Conservation (phyloP, 2,888 invertebrate species). For the Pseudococcus jackbeardsleyi region DNA sequence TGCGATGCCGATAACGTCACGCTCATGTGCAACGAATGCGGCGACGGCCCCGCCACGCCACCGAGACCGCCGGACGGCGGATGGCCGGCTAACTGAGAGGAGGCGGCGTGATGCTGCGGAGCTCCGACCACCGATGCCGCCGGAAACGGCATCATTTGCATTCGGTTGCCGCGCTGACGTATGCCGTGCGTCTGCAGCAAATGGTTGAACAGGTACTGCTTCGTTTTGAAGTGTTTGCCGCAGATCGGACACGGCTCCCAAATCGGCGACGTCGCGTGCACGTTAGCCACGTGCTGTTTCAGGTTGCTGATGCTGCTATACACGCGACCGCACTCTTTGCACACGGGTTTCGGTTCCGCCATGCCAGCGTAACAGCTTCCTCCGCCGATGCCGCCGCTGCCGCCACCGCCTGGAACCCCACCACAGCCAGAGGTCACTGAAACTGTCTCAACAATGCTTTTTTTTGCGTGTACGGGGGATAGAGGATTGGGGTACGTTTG, state of each 20-base stretch:
- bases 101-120: conserved; percentile 66
- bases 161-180: conserved; percentile 73
- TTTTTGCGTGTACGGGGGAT: not conserved
- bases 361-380: conserved; percentile 63
- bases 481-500: not conserved
- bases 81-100: conserved; percentile 28
- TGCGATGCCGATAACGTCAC: conserved; percentile 29
- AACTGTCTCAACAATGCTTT: conserved; percentile 53
- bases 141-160: conserved; percentile 67
- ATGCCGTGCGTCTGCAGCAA: conserved; percentile 83
- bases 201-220: conserved; percentile 83
- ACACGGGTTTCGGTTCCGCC: conserved; percentile 68
- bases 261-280: conserved; percentile 80
- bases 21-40: conserved; percentile 48
- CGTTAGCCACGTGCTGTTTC: conserved; percentile 83
- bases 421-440: conserved; percentile 66
- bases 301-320: conserved; percentile 76
- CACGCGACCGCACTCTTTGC: conserved; percentile 69
- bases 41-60: not conserved
- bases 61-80: not conserved
- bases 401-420: conserved; percentile 67
- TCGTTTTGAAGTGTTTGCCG: conserved; percentile 82
- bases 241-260: conserved; percentile 82
- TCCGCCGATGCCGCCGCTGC: conserved; percentile 64
- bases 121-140: conserved; percentile 65